A percentile compares a stretch with the other conserved stretches of the same genome.
These are phyloP conservation scores for Dromaius novaehollandiae DNA, from an alignment of 2,113 vertebrate species.

Conservation along the genomic window DNA sequence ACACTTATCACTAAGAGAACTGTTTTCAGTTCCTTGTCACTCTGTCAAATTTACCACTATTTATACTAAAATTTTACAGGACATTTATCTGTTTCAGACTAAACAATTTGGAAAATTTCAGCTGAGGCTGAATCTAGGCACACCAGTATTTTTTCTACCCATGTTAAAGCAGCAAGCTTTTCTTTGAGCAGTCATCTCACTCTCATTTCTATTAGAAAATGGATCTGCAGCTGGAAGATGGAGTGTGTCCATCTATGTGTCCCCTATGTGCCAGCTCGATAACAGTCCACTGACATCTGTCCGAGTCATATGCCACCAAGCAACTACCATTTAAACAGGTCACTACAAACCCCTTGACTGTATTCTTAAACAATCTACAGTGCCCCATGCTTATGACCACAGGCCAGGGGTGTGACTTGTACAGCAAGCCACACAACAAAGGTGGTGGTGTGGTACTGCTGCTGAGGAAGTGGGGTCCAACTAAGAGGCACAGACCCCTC, in stretches of 20 bases:
- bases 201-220: slow-evolving; percentile 8
- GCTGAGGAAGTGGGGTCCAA: not conserved
- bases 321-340: not conserved
- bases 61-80: slow-evolving; percentile 22
- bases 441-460: not conserved
- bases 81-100: slow-evolving; percentile 16
- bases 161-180: not conserved
- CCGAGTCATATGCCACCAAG: not conserved
- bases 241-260: not conserved
- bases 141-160: not conserved
- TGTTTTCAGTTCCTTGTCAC: not conserved
- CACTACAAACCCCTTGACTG: not conserved
- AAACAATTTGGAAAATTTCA: slow-evolving; percentile 21
- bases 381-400: not conserved
- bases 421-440: not conserved
- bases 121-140: slow-evolving; percentile 2
- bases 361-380: not conserved
- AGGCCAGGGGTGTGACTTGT: not conserved
- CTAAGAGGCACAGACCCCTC: not conserved
- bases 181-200: not conserved
- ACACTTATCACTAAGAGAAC: not conserved
- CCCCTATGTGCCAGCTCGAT: not conserved
- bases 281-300: slow-evolving; percentile 18
- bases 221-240: not conserved
- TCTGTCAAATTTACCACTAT: not conserved